These are phyloP conservation scores for Lucifuga dentata DNA, from an alignment of 2,113 vertebrate genomes.

Conservation along the genomic window DNA sequence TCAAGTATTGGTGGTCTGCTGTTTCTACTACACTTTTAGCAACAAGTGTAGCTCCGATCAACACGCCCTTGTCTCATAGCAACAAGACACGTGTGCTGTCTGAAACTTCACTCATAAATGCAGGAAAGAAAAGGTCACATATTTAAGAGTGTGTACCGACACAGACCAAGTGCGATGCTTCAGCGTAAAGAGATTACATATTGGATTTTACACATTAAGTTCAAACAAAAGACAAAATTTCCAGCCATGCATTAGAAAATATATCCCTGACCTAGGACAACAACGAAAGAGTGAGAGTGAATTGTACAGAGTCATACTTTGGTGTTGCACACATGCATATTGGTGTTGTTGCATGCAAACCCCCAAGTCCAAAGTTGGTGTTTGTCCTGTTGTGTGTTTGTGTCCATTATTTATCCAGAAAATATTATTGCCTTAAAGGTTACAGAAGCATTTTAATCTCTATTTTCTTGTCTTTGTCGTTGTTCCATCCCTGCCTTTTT, in stretches of 20 bases:
- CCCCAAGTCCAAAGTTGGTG: slow-evolving; percentile 28
- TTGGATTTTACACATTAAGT: slow-evolving; percentile 50
- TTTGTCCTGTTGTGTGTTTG: not conserved
- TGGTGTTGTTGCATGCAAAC: slow-evolving; percentile 66
- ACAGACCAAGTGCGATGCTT: slow-evolving; percentile 48
- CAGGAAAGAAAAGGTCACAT: slow-evolving; percentile 45
- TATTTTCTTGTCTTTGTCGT: slow-evolving; percentile 4
- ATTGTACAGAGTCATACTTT: slow-evolving; percentile 70
- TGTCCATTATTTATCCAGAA: slow-evolving; percentile 20
- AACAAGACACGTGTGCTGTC: slow-evolving; percentile 12
- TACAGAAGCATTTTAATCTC: slow-evolving; percentile 24
- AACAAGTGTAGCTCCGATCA: slow-evolving; percentile 8
- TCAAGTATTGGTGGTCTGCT: slow-evolving; percentile 75
- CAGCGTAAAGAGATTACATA: slow-evolving; percentile 59
- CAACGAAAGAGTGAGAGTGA: slow-evolving; percentile 48
- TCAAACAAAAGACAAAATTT: slow-evolving; percentile 58
- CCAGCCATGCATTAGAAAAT: slow-evolving; percentile 75
- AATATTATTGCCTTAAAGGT: slow-evolving; percentile 38
- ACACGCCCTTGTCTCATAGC: slow-evolving; percentile 10
- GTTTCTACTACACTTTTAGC: slow-evolving; percentile 42
- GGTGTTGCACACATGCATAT: slow-evolving; percentile 72
- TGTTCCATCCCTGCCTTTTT: slow-evolving; percentile 5
- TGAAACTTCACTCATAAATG: slow-evolving; percentile 25
- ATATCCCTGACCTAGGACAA: slow-evolving; percentile 62
- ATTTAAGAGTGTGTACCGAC: slow-evolving; percentile 48